These are phyloP conservation scores for Adineta ricciae DNA, from an alignment of 2,888 invertebrate species.

Conservation along the genomic window DNA sequence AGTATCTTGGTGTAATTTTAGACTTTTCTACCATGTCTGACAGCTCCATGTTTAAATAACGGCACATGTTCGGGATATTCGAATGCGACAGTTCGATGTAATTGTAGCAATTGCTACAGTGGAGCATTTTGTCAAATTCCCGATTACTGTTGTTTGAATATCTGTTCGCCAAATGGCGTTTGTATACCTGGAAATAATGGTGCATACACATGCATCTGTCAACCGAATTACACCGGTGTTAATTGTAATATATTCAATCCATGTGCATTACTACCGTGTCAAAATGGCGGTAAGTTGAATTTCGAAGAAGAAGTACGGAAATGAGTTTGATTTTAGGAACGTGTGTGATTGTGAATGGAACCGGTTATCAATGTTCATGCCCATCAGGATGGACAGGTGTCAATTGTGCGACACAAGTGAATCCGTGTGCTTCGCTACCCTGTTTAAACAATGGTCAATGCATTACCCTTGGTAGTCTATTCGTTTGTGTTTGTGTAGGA, in stretches of 20 bases:
- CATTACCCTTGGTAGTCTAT: background rate
- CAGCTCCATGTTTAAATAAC: conserved; percentile 27
- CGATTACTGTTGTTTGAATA: conserved; percentile 28
- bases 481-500: conserved; percentile 18
- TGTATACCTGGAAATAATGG: conserved; percentile 6
- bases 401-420: conserved; percentile 14
- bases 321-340: background rate
- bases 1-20: background rate
- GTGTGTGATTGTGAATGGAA: background rate
- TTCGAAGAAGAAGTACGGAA: too few species aligned
- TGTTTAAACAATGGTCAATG: conserved; percentile 21
- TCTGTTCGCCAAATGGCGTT: conserved; percentile 27
- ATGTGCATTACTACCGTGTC: conserved; percentile 23
- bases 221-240: conserved; percentile 14
- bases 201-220: conserved; percentile 27
- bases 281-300: conserved; percentile 24
- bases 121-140: conserved; percentile 25
- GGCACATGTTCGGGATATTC: conserved; percentile 11
- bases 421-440: conserved; percentile 20
- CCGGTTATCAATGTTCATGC: conserved; percentile 27
- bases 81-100: conserved; percentile 25
- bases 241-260: conserved; percentile 28
- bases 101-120: conserved; percentile 19
- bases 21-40: conserved; percentile 19
- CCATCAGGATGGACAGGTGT: conserved; percentile 27